Base-by-base conservation (phyloP, 2,888 invertebrate species). In the Himalopsyche anomala region DNA sequence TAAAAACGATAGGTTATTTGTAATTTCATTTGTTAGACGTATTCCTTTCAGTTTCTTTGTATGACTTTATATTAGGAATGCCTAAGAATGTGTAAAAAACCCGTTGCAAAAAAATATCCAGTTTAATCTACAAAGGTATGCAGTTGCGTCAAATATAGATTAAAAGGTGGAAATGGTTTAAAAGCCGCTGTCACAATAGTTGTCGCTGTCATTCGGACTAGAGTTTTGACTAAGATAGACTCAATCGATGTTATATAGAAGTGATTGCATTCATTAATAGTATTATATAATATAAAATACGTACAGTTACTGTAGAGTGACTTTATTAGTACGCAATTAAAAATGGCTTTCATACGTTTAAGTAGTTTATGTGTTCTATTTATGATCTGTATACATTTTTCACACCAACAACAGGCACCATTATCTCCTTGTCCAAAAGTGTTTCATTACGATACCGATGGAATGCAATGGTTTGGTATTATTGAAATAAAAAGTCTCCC, bases 341-440 rank as follows among this genome's bases (percentile, higher is more conserved):
- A 62, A 62, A 62, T 62, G 62, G 19, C 9, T 62, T 62, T 28
- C 4, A 19, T 28, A 19, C n/a, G 11, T 62, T 62, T 62, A 0
- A n/a, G 56, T 56, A 17, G 6, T 62, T 19, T 28, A 11, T 8
- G n/a, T 62, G 11, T 62, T 2, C 19, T 62, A 6, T 62, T 62
- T 4, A 11, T 62, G 17, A 56, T 5, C 19, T 28, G n/a, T n/a
- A 19, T 62, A 12, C 0, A 19, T 62, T 62, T 62, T 28, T 62
- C 62, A 8, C 8, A 62, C 19, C 19, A 62, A 8, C 86, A 86
- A 19, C 55, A 80, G 15, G 6, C 56, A 4, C 87, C 87, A 0
- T n/a, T 81, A 4, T 87, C 89, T 19, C 89, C 89, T 11, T 89
- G 89, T 62, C 89, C 89, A 11, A 81, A 79, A n/a, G 82, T 88